phyloP scores from a whole-genome alignment of 2,113 vertebrate genomes.

The Corapipo altera region DNA sequence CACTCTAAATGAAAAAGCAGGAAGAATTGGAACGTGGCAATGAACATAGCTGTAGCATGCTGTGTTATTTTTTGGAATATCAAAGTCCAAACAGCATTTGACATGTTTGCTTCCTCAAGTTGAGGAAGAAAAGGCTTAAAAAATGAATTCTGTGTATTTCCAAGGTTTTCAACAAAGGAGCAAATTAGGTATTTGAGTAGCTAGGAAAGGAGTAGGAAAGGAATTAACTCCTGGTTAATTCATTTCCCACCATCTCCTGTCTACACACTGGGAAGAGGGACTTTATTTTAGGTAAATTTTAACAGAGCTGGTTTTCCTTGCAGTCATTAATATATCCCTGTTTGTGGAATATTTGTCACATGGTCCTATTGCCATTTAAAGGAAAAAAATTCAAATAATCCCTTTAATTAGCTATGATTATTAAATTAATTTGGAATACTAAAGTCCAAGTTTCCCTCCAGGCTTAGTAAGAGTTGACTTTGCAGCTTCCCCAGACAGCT shows the following conservation, averaged over 20 bases:
- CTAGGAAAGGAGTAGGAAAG: background rate
- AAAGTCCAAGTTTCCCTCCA: background rate
- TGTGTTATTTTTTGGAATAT: background rate
- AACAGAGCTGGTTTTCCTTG: background rate
- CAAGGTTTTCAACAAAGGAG: background rate
- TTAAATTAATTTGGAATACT: background rate
- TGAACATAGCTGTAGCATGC: background rate
- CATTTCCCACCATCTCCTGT: background rate
- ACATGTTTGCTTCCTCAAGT: background rate
- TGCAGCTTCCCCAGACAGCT: rapidly evolving
- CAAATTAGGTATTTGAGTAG: background rate
- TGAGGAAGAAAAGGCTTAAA: background rate
- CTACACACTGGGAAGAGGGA: background rate
- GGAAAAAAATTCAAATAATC: background rate
- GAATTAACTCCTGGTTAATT: background rate
- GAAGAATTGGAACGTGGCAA: background rate
- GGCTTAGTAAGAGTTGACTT: background rate
- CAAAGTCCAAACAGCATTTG: background rate
- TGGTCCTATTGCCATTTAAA: background rate
- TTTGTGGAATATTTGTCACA: background rate
- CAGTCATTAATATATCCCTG: background rate
- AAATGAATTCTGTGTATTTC: background rate
- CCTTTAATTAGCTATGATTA: background rate
- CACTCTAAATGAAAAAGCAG: background rate
- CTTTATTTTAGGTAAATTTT: background rate